These are phyloP conservation scores for Odontothrips loti DNA, from an alignment of 2,888 invertebrate species.

Conservation along the genomic window DNA sequence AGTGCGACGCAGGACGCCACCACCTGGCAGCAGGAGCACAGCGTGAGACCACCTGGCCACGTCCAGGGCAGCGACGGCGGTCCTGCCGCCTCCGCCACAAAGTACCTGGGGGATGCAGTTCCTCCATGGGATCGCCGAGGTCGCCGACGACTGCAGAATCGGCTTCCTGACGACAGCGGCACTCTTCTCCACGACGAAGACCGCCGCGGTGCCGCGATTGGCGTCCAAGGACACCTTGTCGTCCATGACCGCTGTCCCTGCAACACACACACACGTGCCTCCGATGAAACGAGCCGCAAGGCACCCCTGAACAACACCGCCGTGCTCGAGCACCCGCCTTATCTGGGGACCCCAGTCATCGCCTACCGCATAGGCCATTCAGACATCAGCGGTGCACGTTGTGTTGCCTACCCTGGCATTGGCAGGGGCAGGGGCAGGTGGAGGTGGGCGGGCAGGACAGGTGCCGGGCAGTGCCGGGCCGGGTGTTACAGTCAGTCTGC, in stretches of 20 bases:
- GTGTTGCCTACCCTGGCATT: slow-evolving; percentile 11
- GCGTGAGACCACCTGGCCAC: neutral
- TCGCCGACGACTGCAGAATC: neutral
- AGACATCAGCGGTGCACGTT: neutral
- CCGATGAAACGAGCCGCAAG: neutral
- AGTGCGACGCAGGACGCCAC: slow-evolving; percentile 49
- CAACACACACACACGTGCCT: neutral
- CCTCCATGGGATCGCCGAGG: neutral
- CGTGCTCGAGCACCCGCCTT: no score
- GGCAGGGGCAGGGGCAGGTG: neutral
- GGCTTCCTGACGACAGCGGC: neutral
- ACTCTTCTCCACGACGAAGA: neutral
- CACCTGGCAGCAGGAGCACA: neutral
- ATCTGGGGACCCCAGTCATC: neutral
- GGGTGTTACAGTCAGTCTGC: no score
- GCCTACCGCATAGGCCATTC: neutral
- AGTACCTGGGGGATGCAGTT: neutral
- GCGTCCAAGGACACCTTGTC: neutral
- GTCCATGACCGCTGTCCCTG: neutral
- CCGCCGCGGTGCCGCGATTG: neutral
- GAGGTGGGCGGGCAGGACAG: neutral
- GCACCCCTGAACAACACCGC: neutral
- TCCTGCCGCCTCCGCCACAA: neutral
- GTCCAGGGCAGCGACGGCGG: neutral
- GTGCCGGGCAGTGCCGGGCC: no score